A percentile compares a stretch with the other conserved stretches of the same genome.
phyloP scores from a whole-genome alignment of 2,113 vertebrate species.

The Carollia perspicillata region DNA sequence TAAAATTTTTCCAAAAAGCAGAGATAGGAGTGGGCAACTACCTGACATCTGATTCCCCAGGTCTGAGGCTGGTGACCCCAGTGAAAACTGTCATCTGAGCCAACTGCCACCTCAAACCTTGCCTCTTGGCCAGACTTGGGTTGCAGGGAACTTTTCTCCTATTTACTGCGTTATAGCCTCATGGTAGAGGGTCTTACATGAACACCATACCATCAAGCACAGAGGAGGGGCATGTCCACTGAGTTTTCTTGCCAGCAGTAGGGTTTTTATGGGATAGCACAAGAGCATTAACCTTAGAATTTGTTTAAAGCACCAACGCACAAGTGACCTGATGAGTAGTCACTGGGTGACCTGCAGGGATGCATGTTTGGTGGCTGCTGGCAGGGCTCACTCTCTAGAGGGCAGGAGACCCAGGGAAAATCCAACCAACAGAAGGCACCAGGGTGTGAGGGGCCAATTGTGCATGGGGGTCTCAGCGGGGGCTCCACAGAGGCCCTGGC shows the following conservation, averaged over 20 bases:
- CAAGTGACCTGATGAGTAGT: not conserved
- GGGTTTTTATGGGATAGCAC: not conserved
- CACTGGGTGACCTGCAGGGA: not conserved
- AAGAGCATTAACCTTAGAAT: not conserved
- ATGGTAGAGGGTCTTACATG: rapidly evolving
- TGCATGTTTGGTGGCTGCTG: not conserved
- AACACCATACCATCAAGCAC: not conserved
- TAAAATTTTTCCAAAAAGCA: not conserved
- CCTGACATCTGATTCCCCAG: not conserved
- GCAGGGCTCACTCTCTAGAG: rapidly evolving
- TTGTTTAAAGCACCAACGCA: not conserved
- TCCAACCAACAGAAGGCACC: not conserved
- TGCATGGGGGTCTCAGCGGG: not conserved
- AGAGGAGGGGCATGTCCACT: rapidly evolving
- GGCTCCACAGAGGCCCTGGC: not conserved
- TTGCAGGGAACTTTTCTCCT: not conserved
- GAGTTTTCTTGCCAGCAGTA: not conserved
- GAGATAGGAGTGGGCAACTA: not conserved
- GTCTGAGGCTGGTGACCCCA: not conserved
- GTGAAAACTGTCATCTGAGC: not conserved
- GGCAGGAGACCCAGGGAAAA: not conserved
- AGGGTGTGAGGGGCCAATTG: no score
- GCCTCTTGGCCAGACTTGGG: not conserved
- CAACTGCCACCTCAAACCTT: not conserved
- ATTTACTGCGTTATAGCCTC: not conserved